phyloP scores from a whole-genome alignment of 2,797 vertebrate species.

The Mycteria americana region DNA sequence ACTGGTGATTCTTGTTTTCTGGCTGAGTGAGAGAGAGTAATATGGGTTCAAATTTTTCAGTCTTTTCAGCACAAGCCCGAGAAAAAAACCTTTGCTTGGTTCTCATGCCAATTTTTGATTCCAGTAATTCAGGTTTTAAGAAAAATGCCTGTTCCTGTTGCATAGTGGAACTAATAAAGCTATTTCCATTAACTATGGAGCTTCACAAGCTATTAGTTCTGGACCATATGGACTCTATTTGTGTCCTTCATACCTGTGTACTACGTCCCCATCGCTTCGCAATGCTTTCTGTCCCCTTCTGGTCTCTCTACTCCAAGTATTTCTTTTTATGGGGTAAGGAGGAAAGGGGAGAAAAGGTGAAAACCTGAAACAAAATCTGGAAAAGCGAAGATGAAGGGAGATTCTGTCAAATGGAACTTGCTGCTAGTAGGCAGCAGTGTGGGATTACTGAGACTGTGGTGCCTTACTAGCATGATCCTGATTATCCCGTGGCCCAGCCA shows the following conservation, averaged over 20 bases:
- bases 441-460: neutral
- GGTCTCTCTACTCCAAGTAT: neutral
- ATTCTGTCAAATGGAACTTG: neutral
- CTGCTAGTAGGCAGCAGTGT: neutral
- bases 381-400: neutral
- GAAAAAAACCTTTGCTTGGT: neutral
- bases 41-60: neutral
- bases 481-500: neutral
- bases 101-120: neutral
- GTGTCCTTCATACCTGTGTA: neutral
- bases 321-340: neutral
- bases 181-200: neutral
- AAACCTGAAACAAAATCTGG: neutral
- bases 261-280: rapidly evolving
- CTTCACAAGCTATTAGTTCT: neutral
- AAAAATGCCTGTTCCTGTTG: neutral
- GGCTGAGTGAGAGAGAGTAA: neutral
- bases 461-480: neutral
- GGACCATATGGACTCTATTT: neutral
- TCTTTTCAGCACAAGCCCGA: neutral
- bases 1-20: neutral
- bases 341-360: neutral
- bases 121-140: neutral
- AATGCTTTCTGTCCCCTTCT: neutral
- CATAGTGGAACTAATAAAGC: neutral